phyloP scores from a whole-genome alignment of 2,888 invertebrate genomes.

The Acanthosepion lycidas region DNA sequence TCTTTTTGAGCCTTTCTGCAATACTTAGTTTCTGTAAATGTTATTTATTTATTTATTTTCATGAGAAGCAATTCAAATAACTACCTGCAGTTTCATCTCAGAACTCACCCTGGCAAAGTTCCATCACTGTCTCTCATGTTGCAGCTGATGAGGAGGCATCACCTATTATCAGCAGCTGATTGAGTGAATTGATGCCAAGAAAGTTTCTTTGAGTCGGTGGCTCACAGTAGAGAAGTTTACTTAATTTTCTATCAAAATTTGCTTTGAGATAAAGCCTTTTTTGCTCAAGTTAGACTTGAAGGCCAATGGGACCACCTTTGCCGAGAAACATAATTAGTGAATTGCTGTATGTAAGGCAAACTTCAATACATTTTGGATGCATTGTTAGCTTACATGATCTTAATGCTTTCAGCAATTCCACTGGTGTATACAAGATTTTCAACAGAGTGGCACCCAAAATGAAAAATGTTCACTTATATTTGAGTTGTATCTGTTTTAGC shows the following conservation, averaged over 20 bases:
- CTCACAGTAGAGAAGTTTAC: neutral
- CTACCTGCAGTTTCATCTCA: neutral
- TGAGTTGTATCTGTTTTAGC: no score
- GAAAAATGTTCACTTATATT: no score
- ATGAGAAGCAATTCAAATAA: neutral
- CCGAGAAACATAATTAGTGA: neutral
- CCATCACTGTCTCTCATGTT: neutral
- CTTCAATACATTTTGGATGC: neutral
- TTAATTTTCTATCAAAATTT: neutral
- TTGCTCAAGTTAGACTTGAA: neutral
- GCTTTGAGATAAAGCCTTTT: neutral
- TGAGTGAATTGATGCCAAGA: conserved; percentile 33
- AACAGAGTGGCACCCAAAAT: no score
- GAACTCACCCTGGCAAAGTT: neutral
- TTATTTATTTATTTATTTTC: neutral
- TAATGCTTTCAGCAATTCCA: neutral
- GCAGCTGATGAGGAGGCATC: neutral
- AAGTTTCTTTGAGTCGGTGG: neutral
- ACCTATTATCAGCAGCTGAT: neutral
- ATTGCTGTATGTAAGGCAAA: neutral
- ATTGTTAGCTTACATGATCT: neutral
- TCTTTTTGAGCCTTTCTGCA: neutral
- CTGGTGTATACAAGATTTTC: no score
- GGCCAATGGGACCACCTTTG: neutral
- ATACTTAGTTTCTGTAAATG: neutral